Evolutionary conservation across 2,888 invertebrate species (phyloP).

Genomic region (Platycheirus albimanus): DNA sequence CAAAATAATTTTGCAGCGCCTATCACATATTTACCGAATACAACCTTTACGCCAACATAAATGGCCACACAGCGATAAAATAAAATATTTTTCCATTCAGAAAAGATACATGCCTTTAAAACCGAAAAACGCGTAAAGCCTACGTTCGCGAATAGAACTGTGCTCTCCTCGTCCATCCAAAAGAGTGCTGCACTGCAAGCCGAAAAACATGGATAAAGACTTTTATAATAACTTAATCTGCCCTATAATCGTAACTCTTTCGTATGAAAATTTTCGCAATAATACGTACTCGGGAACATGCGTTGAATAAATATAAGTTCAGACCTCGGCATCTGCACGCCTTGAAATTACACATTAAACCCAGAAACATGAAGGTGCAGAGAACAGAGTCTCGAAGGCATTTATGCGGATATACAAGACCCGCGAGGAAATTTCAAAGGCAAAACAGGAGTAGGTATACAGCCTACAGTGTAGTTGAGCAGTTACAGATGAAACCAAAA

Average conservation of each 20-base stretch:
- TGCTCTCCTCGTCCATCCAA: slow-evolving; percentile 2
- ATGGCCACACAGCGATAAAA: slow-evolving; percentile 66
- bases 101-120: slow-evolving; percentile 22
- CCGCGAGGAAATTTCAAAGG: slow-evolving; percentile 29
- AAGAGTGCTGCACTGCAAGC: neutral
- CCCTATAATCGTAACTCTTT: slow-evolving; percentile 73
- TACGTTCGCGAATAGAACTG: slow-evolving; percentile 26
- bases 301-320: slow-evolving; percentile 68
- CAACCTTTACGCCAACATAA: slow-evolving; percentile 33
- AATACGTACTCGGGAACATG: slow-evolving; percentile 54
- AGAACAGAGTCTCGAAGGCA: slow-evolving; percentile 11
- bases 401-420: slow-evolving; percentile 45
- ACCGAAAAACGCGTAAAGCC: slow-evolving; percentile 28
- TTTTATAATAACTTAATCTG: slow-evolving; percentile 73
- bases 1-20: slow-evolving; percentile 3
- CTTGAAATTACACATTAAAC: slow-evolving; percentile 56
- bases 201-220: slow-evolving; percentile 37
- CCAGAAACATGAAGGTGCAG: slow-evolving; percentile 27
- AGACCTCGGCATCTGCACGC: slow-evolving; percentile 58
- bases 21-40: slow-evolving; percentile 58
- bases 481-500: slow-evolving; percentile 34
- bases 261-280: slow-evolving; percentile 67
- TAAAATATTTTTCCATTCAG: slow-evolving; percentile 48
- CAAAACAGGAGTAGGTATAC: slow-evolving; percentile 35
- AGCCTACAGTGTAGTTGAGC: neutral